Evolutionary conservation across 1,140 invertebrate genomes (phyloP).

Genomic region (Papilio machaon): DNA sequence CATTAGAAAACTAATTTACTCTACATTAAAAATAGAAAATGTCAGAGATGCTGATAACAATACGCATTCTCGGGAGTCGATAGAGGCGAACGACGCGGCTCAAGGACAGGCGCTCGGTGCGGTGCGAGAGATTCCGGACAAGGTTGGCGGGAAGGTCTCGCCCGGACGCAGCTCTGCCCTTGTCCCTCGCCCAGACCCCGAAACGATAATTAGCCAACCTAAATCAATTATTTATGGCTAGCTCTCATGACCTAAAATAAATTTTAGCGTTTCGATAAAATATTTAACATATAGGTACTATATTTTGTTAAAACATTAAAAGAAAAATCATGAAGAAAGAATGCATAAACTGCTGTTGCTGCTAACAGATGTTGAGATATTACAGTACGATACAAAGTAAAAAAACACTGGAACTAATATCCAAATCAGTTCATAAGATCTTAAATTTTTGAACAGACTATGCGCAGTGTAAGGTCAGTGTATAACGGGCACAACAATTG

Average conservation of each 20-base stretch:
- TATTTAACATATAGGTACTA: neutral
- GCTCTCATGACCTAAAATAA: neutral
- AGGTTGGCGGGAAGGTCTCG: conserved; percentile 61
- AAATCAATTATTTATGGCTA: neutral
- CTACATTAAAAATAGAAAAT: conserved; percentile 7
- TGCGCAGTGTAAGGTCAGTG: neutral
- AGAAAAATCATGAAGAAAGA: neutral
- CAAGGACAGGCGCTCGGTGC: conserved; percentile 54
- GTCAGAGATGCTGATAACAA: conserved; percentile 1
- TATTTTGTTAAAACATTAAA: neutral
- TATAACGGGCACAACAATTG: conserved; percentile 23
- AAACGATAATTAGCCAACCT: neutral
- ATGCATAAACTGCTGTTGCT: neutral
- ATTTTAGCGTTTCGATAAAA: neutral
- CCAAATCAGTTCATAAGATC: neutral
- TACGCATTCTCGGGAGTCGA: conserved; percentile 17
- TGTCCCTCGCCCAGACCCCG: conserved; percentile 51
- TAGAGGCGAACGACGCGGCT: conserved; percentile 30
- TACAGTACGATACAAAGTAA: neutral
- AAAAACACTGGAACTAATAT: too few species aligned
- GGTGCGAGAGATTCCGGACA: conserved; percentile 47
- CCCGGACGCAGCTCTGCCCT: conserved; percentile 57
- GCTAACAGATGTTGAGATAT: neutral
- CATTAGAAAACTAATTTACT: neutral
- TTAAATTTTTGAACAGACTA: neutral